phyloP scores from a whole-genome alignment of 30 jellyfish, hydroid and myxozoan species.

The Turritopsis dohrnii region DNA sequence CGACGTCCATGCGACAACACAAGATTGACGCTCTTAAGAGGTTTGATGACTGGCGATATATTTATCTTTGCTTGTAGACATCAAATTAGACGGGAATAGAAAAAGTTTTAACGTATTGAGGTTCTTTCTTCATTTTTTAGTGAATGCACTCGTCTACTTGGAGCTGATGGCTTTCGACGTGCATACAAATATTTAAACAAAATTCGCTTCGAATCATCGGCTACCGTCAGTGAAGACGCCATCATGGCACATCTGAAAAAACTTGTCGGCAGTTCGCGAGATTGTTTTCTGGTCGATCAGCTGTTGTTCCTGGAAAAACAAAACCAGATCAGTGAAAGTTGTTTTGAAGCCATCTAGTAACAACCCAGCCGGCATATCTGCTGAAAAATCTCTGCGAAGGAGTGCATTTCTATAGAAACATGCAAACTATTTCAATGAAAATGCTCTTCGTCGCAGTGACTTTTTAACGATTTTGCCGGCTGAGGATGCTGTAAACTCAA shows the following conservation, averaged over 20 bases:
- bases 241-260: slow-evolving; percentile 47
- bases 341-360: not conserved
- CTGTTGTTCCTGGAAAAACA: slow-evolving; percentile 72
- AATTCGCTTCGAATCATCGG: slow-evolving; percentile 40
- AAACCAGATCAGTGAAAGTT: slow-evolving; percentile 39
- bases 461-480: no score
- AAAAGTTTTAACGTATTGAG: no score
- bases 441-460: no score
- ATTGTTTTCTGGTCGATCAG: slow-evolving; percentile 77
- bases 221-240: slow-evolving; percentile 50
- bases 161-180: slow-evolving; percentile 52
- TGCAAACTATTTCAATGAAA: no score
- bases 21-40: slow-evolving; percentile 49
- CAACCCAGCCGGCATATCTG: no score
- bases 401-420: no score
- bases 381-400: no score
- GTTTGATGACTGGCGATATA: no score
- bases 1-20: slow-evolving; percentile 35
- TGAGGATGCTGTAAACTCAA: no score
- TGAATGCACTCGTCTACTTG: slow-evolving; percentile 80
- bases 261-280: slow-evolving; percentile 54
- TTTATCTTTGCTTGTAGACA: no score
- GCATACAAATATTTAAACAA: slow-evolving; percentile 54
- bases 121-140: slow-evolving; percentile 20
- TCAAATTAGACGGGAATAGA: no score